Percentiles rank a stretch among this genome's conserved stretches.
Conservation (phyloP, 2,113 vertebrate species). For the Chlorodrepanis virens region DNA sequence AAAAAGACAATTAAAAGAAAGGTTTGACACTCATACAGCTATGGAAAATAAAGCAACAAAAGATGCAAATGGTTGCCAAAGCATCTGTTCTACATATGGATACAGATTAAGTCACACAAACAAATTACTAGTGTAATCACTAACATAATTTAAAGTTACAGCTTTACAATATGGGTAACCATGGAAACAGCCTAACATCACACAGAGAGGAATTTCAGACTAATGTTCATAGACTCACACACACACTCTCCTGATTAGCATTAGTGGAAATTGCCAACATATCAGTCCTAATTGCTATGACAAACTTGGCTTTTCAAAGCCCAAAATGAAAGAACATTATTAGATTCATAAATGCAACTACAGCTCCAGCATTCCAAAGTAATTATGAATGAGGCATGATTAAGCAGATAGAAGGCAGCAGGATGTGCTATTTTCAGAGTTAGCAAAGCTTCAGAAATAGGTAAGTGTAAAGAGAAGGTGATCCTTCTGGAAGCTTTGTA, state of each 20-base stretch:
- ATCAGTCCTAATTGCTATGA: not conserved
- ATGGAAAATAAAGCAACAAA: not conserved
- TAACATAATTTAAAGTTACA: not conserved
- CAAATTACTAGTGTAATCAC: not conserved
- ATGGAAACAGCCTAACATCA: conserved; percentile 7
- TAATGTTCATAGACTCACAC: not conserved
- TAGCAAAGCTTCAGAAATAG: not conserved
- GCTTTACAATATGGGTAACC: not conserved
- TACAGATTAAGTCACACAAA: not conserved
- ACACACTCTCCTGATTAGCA: not conserved
- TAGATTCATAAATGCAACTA: not conserved
- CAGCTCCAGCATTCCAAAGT: not conserved
- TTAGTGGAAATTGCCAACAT: not conserved
- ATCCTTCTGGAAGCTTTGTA: not conserved
- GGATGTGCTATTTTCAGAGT: not conserved
- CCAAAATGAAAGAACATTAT: not conserved
- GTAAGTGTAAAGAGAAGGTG: not conserved
- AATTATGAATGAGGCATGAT: conserved; percentile 4
- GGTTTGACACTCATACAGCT: not conserved
- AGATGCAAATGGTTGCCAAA: not conserved
- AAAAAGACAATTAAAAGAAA: not conserved
- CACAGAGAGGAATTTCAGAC: not conserved
- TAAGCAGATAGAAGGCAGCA: not conserved
- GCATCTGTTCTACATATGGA: conserved; percentile 1
- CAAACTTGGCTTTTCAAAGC: not conserved